Evolutionary conservation across 2,797 vertebrate species (phyloP), one percentile per base, ranked within the genome.

Genomic region (Craterocephalus amniculus): DNA sequence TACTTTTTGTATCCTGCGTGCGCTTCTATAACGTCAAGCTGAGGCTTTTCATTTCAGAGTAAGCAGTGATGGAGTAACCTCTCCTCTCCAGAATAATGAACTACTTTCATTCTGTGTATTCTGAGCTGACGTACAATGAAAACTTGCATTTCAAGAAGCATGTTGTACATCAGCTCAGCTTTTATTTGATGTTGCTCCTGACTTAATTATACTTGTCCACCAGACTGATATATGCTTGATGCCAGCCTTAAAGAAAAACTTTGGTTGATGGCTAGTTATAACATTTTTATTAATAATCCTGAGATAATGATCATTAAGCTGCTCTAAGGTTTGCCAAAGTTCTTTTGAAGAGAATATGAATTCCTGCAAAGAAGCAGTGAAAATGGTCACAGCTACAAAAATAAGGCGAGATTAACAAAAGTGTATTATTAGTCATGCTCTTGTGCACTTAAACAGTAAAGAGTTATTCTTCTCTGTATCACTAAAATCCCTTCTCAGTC

Each of bases 31-130:
- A 67, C 38, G 68, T 40, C 20, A 11, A 13, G 18, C 43, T 54
- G 43, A 67, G 31, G 29, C 58, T 20, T 59, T 32, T 62, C 55
- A 54, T 48, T 58, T 55, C 63, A 70, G 71, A 81, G 70, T 70
- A 69, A 38, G 13, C 63, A 61, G 36, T 66, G 79, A 76, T 61
- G 36, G 51, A 66, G 57, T 73, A 71, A 87, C 77, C 70, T 80
- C 72, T 74, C 32, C 29, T 5, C 55, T 75, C 54, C 29, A 7
- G 5, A 31, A 26, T 36, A 31, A 26, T 36, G 43, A n/a, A 38
- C 58, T 29, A 22, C 27, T 77, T 63, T 83, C 78, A 58, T 38
- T 32, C 40, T 43, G 31, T 40, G 31, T 72, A 61, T 29, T 65
- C 43, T 67, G 52, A 64, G 40, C 40, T 61, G 13, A 61, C 26